Base-by-base conservation (phyloP, 1,140 invertebrate species). In the Dendroctonus ponderosae region DNA sequence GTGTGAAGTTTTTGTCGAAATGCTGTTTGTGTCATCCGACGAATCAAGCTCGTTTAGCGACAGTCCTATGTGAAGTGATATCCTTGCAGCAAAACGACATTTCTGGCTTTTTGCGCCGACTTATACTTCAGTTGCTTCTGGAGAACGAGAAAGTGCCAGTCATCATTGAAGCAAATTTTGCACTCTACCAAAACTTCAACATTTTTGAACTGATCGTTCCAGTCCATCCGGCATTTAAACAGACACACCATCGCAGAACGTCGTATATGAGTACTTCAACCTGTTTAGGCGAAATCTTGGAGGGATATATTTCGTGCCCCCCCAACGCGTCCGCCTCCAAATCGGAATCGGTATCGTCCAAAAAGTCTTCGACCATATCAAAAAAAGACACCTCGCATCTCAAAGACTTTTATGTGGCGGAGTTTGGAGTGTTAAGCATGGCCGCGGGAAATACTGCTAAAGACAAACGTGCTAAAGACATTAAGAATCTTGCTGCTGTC, bases 101-200 rank as follows among this genome's bases (percentile, higher is more conserved):
- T 69, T 92, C 91, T 9, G 92, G 93, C 8, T 96, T 96, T 77
- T 92, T 92, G 8, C 85, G 93, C 15, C 85, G 93, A 62, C 79
- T 97, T 38, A 87, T 96, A 57, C 79, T 96, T 7, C 92, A 95
- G 76, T 81, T 96, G 37, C 81, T 96, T 12, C 79, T 96, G 46
- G 92, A 94, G 73, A 91, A 90, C 75, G 92, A 96, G 78, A 92
- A 91, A 70, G 85, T 92, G 44, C 82, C 87, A 7, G 88, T 93
- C 37, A 76, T 72, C 65, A 75, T 79, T 12, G 75, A 75, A 62
- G 75, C 75, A 0, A 74, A 75, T 54, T 79, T 81, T 76, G 72
- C 79, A 7, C 53, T 78, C 6, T 75, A 77, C 63, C 75, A 76
- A 66, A 74, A 70, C 72, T 58, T 67, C 56, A 72, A 78, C 44